Evolutionary conservation across 2,113 vertebrate genomes (phyloP).

Genomic region (Morphnarchus princeps): DNA sequence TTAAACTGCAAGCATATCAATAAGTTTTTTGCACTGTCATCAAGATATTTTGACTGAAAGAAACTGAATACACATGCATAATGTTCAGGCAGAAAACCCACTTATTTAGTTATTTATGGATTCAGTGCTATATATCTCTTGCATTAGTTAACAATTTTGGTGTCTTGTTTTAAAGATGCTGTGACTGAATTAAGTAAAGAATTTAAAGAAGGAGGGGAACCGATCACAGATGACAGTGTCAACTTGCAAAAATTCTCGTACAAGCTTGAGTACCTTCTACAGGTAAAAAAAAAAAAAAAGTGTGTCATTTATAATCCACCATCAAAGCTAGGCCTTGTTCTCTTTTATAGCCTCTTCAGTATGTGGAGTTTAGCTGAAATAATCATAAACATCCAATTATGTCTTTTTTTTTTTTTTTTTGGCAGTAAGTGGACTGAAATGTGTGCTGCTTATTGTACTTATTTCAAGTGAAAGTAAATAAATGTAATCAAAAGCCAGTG

Average conservation of each 20-base stretch:
- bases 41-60: background rate
- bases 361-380: background rate
- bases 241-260: conserved; percentile 94
- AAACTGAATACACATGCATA: background rate
- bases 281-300: conserved; percentile 78
- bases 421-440: background rate
- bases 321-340: background rate
- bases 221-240: conserved; percentile 88
- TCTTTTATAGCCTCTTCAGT: background rate
- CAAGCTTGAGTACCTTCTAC: conserved; percentile 93
- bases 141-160: background rate
- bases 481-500: background rate
- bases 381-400: background rate
- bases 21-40: background rate
- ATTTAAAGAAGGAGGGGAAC: conserved; percentile 86
- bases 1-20: background rate
- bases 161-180: conserved; percentile 80
- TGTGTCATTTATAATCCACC: background rate
- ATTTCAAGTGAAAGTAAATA: background rate
- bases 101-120: background rate
- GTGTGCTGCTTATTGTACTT: background rate
- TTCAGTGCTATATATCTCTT: background rate
- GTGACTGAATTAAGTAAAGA: conserved; percentile 87
- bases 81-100: background rate
- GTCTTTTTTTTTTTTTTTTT: background rate